Base-by-base conservation (phyloP, 37 sponge, comb jelly and placozoan genomes). In the Aphrocallistes beatrix region DNA sequence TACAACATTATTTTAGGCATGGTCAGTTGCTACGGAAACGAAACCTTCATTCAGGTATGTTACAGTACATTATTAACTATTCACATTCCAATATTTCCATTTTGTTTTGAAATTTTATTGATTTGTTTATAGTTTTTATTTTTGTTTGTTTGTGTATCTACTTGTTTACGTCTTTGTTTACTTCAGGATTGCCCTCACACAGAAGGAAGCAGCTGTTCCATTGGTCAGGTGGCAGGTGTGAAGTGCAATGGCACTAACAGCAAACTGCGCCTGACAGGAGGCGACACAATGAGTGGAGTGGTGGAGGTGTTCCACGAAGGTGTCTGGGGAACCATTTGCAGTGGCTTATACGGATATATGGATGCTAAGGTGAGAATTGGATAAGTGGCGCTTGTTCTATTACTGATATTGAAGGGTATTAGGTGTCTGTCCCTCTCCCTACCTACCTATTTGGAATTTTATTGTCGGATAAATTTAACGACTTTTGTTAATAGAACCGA, bases 281-380 rank as follows among this genome's bases (percentile, higher is more conserved):
- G 75, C 34, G 75, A 60, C 34, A 3, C 28, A 6, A 25, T 30
- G 6, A 42, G 13, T 13, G 75, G 75, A 6, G 3, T 60, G 6
- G 21, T 60, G n/a, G 75, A 60, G 75, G 75, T 60, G 34, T 6
- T 3, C 28, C 75, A 60, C 34, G 75, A 21, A 6, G 75, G 75
- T 6, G 75, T 60, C 25, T 60, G 75, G 75, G 75, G 75, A 1
- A 60, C 75, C 34, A 60, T 60, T 25, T 60, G 75, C 34, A 19
- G 17, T 13, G 75, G 75, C 6, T 19, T 19, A 13, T 60, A 32
- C 34, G 75, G 75, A 13, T 60, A 60, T 30, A 25, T 60, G 28
- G 75, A 60, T 60, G 75, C 75, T 60, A 60, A 60, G 75, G 75
- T 60, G 34, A 32, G 45, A n/a, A n/a, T n/a, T n/a, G n/a, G n/a